Evolutionary conservation across 2,888 invertebrate genomes (phyloP), one percentile per base, ranked within the genome.

Genomic region (Allolobophora icterica): DNA sequence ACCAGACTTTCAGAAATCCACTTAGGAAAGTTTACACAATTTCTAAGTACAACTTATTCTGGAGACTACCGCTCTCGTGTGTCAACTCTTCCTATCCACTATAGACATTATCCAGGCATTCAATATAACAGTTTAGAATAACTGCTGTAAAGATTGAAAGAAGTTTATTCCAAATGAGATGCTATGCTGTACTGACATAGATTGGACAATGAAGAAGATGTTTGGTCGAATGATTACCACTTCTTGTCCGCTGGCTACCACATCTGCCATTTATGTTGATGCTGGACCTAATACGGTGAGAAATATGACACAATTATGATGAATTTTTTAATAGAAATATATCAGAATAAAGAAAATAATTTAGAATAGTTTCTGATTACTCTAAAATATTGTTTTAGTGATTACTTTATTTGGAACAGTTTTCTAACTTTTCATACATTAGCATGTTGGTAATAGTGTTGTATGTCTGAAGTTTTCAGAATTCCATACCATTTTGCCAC

Each of bases 141-240:
- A 71, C 30, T 71, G 71, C n/a, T 71, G 30, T 71, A 71, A 71
- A 71, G 71, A 71, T 52, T 52, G 52, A 21, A 52, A 24, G 52
- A 52, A 15, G 24, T 52, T 52, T 24, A 52, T 52, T 30, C 11
- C 30, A 71, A n/a, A 71, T n/a, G n/a, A 71, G 13, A 71, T n/a
- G n/a, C 13, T n/a, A 8, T 71, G n/a, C 71, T 71, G n/a, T 71
- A n/a, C 71, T 71, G n/a, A 17, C 24, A 0, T 96, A 96, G 97
- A 98, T 95, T 98, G 99, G 97, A 97, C 98, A 19, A 96, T 99
- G 91, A 96, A 97, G 91, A 97, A 97, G 94, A 96, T 99, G 91
- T 98, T 98, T 96, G 98, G 98, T 0, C 97, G 97, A 95, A 97
- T 98, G 30, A 96, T 99, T 35, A 97, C 97, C 93, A 97, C 97